Conservation (phyloP, 2,113 vertebrate species). For the Corapipo altera region DNA sequence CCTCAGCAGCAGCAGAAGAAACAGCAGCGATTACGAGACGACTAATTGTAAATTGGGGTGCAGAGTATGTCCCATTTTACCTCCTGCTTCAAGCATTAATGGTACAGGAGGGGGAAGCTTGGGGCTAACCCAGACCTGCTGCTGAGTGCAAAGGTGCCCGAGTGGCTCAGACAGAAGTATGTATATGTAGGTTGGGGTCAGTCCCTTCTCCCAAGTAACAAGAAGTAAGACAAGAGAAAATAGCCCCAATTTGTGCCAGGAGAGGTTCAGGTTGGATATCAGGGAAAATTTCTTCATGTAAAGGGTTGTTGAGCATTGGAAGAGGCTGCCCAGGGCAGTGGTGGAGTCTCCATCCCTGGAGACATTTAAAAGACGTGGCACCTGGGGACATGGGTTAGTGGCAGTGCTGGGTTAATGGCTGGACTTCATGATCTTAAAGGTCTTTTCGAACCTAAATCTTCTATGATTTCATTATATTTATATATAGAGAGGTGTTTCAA, state of each 20-base stretch:
- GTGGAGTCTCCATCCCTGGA: background rate
- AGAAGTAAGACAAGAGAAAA: background rate
- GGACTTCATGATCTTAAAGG: background rate
- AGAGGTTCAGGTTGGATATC: background rate
- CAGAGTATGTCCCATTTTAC: rapidly evolving
- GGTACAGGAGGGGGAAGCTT: background rate
- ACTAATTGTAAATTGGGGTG: rapidly evolving
- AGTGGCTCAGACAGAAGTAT: background rate
- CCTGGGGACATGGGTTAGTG: background rate
- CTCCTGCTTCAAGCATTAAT: rapidly evolving
- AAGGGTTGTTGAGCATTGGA: background rate
- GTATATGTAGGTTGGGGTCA: background rate
- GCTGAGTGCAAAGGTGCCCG: background rate
- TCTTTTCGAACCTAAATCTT: background rate
- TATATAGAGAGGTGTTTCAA: background rate
- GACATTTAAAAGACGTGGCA: background rate
- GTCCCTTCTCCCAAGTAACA: background rate
- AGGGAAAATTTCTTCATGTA: background rate
- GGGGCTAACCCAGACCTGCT: rapidly evolving
- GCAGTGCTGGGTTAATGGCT: background rate
- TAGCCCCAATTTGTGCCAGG: background rate
- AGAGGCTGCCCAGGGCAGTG: background rate
- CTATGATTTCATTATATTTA: background rate
- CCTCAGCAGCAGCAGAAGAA: background rate
- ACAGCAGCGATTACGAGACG: rapidly evolving